phyloP scores from a whole-genome alignment of 2,797 vertebrate species.

The Anas capensis region DNA sequence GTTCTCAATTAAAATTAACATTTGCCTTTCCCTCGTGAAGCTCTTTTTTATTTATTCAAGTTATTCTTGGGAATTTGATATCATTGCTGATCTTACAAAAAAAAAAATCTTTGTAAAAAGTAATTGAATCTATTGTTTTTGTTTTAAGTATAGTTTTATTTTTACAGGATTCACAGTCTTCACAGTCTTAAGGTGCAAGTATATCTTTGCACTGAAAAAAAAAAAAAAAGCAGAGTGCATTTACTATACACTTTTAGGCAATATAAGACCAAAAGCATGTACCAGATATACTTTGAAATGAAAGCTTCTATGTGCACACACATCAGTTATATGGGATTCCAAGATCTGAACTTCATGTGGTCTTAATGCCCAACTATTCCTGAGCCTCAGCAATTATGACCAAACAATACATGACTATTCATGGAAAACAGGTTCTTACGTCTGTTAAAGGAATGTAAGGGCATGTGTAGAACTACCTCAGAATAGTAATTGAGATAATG shows the following conservation, averaged over 20 bases:
- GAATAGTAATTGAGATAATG: neutral
- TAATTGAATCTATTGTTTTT: neutral
- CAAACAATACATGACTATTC: neutral
- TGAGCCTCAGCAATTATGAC: neutral
- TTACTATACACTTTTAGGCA: neutral
- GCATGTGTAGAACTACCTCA: neutral
- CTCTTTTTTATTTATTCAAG: neutral
- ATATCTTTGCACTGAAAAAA: slow-evolving; percentile 6
- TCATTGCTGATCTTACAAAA: neutral
- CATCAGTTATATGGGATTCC: neutral
- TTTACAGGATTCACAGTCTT: neutral
- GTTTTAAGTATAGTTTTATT: neutral
- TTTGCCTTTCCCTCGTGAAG: neutral
- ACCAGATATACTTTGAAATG: neutral
- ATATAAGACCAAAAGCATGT: neutral
- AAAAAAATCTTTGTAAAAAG: neutral
- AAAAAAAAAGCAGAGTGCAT: neutral
- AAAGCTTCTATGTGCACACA: neutral
- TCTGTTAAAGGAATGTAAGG: neutral
- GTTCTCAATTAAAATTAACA: neutral
- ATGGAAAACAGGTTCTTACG: neutral
- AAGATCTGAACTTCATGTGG: neutral
- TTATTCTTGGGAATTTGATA: neutral
- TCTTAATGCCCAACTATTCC: neutral
- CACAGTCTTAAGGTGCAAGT: neutral